Percentiles rank a stretch among this genome's conserved stretches.
Evolutionary conservation across 1,140 invertebrate species (phyloP).

Genomic region (Drosophila parvula): DNA sequence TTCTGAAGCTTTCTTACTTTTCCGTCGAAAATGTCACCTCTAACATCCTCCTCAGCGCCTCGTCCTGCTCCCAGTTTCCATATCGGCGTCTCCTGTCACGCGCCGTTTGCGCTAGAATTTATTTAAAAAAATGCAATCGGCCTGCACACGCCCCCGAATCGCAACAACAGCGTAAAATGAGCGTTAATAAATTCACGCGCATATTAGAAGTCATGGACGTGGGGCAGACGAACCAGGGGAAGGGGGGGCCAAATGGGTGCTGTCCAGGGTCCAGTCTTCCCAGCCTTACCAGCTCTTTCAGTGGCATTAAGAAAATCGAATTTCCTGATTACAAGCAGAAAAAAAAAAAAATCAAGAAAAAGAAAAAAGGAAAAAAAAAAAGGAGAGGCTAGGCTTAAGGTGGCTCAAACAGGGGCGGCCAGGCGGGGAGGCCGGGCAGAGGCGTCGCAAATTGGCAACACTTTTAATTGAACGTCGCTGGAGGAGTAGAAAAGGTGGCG

Average conservation of each 20-base stretch:
- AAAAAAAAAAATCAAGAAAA: neutral
- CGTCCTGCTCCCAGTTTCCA: neutral
- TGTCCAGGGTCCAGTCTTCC: conserved; percentile 27
- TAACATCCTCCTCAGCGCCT: neutral
- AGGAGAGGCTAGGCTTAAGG: conserved; percentile 10
- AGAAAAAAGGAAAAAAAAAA: neutral
- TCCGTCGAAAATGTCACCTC: conserved; percentile 1
- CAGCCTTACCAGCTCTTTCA: conserved; percentile 11
- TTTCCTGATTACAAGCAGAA: conserved; percentile 78
- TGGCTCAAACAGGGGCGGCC: conserved; percentile 2
- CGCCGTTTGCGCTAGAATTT: conserved; percentile 79
- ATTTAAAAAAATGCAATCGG: conserved; percentile 82
- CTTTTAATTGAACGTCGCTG: conserved; percentile 79
- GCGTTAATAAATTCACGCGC: conserved; percentile 81
- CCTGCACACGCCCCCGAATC: conserved; percentile 73
- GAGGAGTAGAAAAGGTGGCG: conserved; percentile 2
- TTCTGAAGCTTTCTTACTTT: neutral
- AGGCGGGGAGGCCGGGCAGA: conserved; percentile 8
- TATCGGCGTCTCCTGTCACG: conserved; percentile 63
- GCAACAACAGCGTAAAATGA: conserved; percentile 60
- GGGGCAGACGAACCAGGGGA: neutral
- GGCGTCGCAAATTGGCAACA: conserved; percentile 79
- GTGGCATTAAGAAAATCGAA: conserved; percentile 83
- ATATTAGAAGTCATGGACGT: conserved; percentile 64
- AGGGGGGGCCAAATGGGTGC: neutral